phyloP scores from a whole-genome alignment of 2,797 vertebrate genomes.

The Pempheris klunzingeri region DNA sequence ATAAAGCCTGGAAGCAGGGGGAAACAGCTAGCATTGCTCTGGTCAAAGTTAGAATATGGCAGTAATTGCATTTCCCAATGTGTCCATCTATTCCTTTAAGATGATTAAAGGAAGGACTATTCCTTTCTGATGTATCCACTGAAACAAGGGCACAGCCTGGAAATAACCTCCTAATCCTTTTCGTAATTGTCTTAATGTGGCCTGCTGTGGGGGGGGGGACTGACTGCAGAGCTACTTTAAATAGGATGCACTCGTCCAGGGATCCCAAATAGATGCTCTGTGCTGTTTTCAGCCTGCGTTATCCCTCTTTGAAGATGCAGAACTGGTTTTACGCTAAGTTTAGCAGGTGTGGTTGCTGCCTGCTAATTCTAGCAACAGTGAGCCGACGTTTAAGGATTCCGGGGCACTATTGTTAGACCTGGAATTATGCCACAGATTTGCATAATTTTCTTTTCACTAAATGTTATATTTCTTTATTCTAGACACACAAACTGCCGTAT shows the following conservation, averaged over 20 bases:
- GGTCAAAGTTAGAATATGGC: neutral
- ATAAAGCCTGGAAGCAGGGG: neutral
- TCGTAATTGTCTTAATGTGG: conserved; percentile 23
- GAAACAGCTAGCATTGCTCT: neutral
- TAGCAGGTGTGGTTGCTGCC: neutral
- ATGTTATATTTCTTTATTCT: neutral
- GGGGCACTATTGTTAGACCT: neutral
- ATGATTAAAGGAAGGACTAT: no score
- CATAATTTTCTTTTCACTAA: no score
- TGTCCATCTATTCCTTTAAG: neutral
- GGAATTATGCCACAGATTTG: neutral
- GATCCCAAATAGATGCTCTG: neutral
- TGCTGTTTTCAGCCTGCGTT: neutral
- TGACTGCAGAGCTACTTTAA: neutral
- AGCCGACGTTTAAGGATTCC: conserved; percentile 14
- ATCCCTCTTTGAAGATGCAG: neutral
- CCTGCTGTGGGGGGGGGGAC: neutral
- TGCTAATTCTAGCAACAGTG: conserved; percentile 10
- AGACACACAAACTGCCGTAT: neutral
- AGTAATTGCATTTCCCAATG: neutral
- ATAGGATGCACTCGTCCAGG: neutral
- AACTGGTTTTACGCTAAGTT: neutral
- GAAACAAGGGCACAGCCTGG: conserved; percentile 2
- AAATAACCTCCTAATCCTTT: conserved; percentile 15
- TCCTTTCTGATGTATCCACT: neutral